phyloP scores from a whole-genome alignment of 2,888 invertebrate genomes.

The Drosophila fungiperda region DNA sequence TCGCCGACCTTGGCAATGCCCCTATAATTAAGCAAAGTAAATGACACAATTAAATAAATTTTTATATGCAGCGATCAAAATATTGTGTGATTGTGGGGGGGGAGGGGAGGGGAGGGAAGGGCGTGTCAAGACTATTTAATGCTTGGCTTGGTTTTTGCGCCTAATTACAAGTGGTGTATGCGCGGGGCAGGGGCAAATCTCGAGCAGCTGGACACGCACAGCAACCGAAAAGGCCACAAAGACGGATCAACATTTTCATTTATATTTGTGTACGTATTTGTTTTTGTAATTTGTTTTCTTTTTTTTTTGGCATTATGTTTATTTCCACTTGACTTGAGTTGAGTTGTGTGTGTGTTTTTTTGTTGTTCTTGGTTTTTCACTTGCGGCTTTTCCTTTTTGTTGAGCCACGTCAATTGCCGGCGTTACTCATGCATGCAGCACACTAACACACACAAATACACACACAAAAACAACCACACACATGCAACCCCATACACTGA shows the following conservation, averaged over 20 bases:
- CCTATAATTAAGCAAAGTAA: slow-evolving; percentile 87
- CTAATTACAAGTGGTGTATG: slow-evolving; percentile 57
- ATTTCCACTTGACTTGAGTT: slow-evolving; percentile 80
- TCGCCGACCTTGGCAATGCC: slow-evolving; percentile 97
- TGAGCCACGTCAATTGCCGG: slow-evolving; percentile 73
- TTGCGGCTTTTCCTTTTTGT: slow-evolving; percentile 75
- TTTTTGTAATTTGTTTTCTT: slow-evolving; percentile 24
- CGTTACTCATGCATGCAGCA: slow-evolving; percentile 77
- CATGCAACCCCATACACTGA: slow-evolving; percentile 52
- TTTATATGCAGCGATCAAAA: slow-evolving; percentile 20
- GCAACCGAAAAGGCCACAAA: slow-evolving; percentile 21
- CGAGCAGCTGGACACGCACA: slow-evolving; percentile 58
- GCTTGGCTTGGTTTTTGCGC: slow-evolving; percentile 66
- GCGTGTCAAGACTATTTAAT: slow-evolving; percentile 74
- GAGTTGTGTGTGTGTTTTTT: slow-evolving; percentile 56
- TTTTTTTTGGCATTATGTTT: slow-evolving; percentile 65
- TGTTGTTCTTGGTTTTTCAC: slow-evolving; percentile 67
- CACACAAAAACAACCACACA: slow-evolving; percentile 17
- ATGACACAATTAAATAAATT: slow-evolving; percentile 44
- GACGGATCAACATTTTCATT: slow-evolving; percentile 63
- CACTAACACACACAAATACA: slow-evolving; percentile 40
- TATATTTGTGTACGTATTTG: slow-evolving; percentile 39
- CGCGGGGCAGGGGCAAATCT: slow-evolving; percentile 20
- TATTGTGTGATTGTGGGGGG: background rate
- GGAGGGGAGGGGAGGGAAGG: background rate